A percentile compares a stretch with the other conserved stretches of the same genome.
These are phyloP conservation scores for Tautogolabrus adspersus DNA, from an alignment of 2,113 vertebrate species.

Conservation along the genomic window DNA sequence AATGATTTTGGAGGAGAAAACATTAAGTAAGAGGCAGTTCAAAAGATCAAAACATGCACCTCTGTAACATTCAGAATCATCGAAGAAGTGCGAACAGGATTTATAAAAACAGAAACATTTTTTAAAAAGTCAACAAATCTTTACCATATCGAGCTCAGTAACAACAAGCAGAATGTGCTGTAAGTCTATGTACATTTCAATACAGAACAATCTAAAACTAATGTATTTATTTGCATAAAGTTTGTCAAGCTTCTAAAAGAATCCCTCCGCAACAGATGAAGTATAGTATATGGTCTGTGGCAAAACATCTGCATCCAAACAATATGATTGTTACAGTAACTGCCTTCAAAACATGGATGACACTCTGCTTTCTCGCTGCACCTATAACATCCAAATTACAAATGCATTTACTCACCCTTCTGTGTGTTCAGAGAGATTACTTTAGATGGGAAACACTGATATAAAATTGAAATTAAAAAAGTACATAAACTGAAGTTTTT, in stretches of 20 bases:
- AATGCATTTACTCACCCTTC: conserved; percentile 1
- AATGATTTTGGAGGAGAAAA: conserved; percentile 59
- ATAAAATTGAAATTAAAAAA: conserved; percentile 23
- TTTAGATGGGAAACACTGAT: conserved; percentile 22
- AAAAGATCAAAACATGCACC: conserved; percentile 45
- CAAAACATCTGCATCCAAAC: conserved; percentile 5
- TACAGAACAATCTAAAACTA: conserved; percentile 48
- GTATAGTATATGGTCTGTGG: conserved; percentile 5
- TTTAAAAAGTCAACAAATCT: conserved; percentile 21
- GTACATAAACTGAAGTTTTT: conserved; percentile 41
- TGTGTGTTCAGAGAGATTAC: conserved; percentile 1
- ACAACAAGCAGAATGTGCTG: conserved; percentile 59
- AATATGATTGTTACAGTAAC: conserved; percentile 36
- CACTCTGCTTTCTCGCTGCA: conserved; percentile 1
- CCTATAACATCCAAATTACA: background rate
- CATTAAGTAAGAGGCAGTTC: conserved; percentile 51
- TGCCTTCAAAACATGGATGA: conserved; percentile 5
- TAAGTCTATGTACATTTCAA: conserved; percentile 65
- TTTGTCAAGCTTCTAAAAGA: conserved; percentile 56
- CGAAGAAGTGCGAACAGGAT: conserved; percentile 64
- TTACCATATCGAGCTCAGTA: conserved; percentile 47
- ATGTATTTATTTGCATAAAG: conserved; percentile 51
- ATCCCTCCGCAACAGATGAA: conserved; percentile 44
- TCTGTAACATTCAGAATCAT: conserved; percentile 72
- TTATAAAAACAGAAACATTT: conserved; percentile 51